phyloP scores from a whole-genome alignment of 1,140 invertebrate genomes.

The Anagrus nilaparvatae region DNA sequence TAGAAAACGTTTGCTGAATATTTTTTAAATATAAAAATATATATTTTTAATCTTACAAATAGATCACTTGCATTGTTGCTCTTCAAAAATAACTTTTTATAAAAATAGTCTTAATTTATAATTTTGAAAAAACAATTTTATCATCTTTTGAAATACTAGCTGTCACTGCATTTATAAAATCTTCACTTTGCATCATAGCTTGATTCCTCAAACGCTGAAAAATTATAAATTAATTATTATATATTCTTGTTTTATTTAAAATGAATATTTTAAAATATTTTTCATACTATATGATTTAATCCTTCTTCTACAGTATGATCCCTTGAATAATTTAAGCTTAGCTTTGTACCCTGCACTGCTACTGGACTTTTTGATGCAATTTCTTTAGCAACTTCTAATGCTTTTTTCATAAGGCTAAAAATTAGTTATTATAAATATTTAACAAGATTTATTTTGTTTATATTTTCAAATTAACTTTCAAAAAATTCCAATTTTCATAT shows the following conservation, averaged over 20 bases:
- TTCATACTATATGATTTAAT: conserved; percentile 69
- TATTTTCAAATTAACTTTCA: too few species aligned
- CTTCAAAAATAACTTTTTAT: conserved; percentile 6
- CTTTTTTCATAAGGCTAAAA: conserved; percentile 57
- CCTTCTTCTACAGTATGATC: conserved; percentile 80
- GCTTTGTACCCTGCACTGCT: conserved; percentile 84
- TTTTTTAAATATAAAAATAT: conserved; percentile 4
- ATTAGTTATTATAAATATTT: conserved; percentile 7
- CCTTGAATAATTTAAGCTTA: conserved; percentile 72
- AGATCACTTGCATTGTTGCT: background rate
- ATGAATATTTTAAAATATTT: conserved; percentile 8
- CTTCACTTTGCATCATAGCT: conserved; percentile 82
- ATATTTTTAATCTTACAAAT: background rate
- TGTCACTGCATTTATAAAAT: conserved; percentile 70
- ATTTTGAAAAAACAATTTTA: conserved; percentile 57
- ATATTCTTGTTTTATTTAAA: conserved; percentile 4
- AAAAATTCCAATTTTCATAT: background rate
- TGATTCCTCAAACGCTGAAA: conserved; percentile 71
- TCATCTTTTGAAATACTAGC: conserved; percentile 62
- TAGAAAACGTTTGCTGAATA: background rate
- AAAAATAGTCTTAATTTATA: conserved; percentile 40
- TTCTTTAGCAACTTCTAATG: conserved; percentile 59
- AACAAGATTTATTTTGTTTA: background rate
- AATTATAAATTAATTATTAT: conserved; percentile 16
- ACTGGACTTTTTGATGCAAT: conserved; percentile 91